Conservation (phyloP, 2,888 invertebrate species). For the Pachycephus smyrnensis region DNA sequence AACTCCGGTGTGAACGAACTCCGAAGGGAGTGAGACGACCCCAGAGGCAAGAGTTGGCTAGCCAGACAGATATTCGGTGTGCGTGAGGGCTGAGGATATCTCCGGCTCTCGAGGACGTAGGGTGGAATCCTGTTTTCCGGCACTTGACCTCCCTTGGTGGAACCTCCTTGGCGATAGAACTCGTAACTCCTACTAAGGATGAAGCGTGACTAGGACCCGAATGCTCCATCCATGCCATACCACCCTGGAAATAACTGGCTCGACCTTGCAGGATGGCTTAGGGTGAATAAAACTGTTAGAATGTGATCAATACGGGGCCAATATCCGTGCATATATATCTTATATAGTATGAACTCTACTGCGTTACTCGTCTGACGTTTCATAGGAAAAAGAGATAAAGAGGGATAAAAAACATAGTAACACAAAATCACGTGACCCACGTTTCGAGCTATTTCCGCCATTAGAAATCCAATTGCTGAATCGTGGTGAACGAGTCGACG, state of each 20-base stretch:
- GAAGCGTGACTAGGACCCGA: not conserved
- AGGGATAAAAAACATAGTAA: not conserved
- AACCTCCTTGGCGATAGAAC: not conserved
- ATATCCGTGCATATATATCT: not conserved
- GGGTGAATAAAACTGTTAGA: not conserved
- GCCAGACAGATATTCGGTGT: constrained; percentile 53
- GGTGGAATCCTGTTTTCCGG: constrained; percentile 11
- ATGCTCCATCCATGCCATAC: not conserved
- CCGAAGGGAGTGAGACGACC: constrained; percentile 28
- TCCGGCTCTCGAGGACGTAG: constrained; percentile 3
- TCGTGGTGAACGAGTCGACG: not conserved
- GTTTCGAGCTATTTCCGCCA: not conserved
- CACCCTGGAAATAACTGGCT: not conserved
- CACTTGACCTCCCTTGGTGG: constrained; percentile 11
- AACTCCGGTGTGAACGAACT: constrained; percentile 56
- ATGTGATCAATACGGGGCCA: not conserved
- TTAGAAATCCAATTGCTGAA: not conserved
- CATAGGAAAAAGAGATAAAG: not conserved
- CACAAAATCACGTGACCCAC: not conserved
- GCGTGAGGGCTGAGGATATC: constrained; percentile 35
- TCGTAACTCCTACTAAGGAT: not conserved
- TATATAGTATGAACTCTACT: not conserved
- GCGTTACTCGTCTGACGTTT: not conserved
- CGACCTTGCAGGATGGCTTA: not conserved
- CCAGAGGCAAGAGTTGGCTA: constrained; percentile 14